A percentile compares a stretch with the other conserved stretches of the same genome.
phyloP scores from a whole-genome alignment of 2,797 vertebrate species.

The Morelia viridis region DNA sequence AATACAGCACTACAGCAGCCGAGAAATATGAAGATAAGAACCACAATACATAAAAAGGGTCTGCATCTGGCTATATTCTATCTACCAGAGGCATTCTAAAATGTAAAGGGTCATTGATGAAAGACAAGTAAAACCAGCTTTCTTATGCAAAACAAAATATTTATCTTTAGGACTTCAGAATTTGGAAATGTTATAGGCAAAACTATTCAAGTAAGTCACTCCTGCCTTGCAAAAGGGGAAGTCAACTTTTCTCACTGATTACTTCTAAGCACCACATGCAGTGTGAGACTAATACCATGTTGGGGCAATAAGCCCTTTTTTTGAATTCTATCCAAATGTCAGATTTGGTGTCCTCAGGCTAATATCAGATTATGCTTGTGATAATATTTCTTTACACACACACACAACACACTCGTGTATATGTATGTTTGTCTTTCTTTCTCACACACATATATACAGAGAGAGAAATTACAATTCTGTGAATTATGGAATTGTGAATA shows the following conservation, averaged over 20 bases:
- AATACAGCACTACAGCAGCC: neutral
- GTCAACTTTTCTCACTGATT: neutral
- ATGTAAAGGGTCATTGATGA: neutral
- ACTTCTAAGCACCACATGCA: neutral
- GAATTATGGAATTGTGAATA: neutral
- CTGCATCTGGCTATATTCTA: too few species aligned
- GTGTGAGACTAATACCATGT: neutral
- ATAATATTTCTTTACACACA: neutral
- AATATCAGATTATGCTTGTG: neutral
- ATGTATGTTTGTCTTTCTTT: too few species aligned
- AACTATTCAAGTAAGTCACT: neutral
- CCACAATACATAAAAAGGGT: neutral
- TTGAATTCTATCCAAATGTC: neutral
- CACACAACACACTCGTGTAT: neutral
- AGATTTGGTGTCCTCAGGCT: neutral
- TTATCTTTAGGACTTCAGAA: neutral
- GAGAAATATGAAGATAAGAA: neutral
- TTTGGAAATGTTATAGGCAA: neutral
- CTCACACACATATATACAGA: neutral
- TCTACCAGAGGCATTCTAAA: neutral
- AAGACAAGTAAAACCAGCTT: neutral
- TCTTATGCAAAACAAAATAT: neutral
- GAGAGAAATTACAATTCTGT: neutral
- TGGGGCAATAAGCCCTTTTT: neutral
- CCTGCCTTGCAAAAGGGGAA: neutral